Evolutionary conservation across 1,140 invertebrate species (phyloP).

Genomic region (Lordiphosa collinella): DNA sequence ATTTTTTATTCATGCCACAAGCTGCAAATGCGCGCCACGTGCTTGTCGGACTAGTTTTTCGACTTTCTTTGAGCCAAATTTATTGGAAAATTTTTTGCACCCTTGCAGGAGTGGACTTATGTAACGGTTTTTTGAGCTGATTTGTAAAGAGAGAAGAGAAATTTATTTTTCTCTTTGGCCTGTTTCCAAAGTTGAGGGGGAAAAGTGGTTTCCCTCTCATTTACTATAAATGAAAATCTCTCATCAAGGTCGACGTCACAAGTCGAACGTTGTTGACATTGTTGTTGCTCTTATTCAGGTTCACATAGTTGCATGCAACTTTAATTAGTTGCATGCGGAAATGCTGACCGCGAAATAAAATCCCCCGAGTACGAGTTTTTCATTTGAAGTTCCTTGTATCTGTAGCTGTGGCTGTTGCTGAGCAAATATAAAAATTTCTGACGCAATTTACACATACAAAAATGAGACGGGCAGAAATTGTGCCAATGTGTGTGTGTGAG

Average conservation of each 20-base stretch:
- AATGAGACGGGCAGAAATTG: not conserved
- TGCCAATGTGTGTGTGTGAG: slow-evolving; percentile 6
- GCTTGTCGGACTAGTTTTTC: slow-evolving; percentile 50
- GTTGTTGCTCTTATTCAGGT: slow-evolving; percentile 56
- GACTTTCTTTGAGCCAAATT: not conserved
- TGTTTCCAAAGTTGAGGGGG: slow-evolving; percentile 37
- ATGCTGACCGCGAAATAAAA: slow-evolving; percentile 49
- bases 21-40: slow-evolving; percentile 47
- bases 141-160: slow-evolving; percentile 7
- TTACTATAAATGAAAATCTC: slow-evolving; percentile 27
- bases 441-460: slow-evolving; percentile 32
- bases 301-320: slow-evolving; percentile 60
- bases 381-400: too few species aligned
- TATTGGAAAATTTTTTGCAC: not conserved
- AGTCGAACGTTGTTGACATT: slow-evolving; percentile 34
- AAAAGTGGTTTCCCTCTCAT: slow-evolving; percentile 44
- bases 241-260: slow-evolving; percentile 31
- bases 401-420: slow-evolving; percentile 54
- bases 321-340: slow-evolving; percentile 31
- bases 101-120: slow-evolving; percentile 41
- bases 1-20: slow-evolving; percentile 19
- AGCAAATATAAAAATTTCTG: slow-evolving; percentile 24
- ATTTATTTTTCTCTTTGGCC: slow-evolving; percentile 37
- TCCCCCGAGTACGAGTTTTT: slow-evolving; percentile 16
- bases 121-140: slow-evolving; percentile 23